phyloP scores from a whole-genome alignment of 2,113 vertebrate species.

The Myotis yumanensis region DNA sequence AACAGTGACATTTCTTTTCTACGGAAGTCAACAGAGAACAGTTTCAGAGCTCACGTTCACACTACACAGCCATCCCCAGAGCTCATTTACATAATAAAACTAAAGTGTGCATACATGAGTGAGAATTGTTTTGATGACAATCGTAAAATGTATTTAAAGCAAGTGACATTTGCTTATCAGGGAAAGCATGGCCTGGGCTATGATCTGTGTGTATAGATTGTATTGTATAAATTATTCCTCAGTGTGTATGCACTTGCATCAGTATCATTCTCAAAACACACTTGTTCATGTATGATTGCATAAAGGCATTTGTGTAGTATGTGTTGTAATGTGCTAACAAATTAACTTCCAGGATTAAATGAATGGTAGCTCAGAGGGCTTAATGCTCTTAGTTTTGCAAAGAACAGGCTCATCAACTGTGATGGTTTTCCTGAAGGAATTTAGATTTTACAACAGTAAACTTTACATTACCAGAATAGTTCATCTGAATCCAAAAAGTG shows the following conservation, averaged over 20 bases:
- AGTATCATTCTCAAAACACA: background rate
- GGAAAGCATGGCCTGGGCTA: background rate
- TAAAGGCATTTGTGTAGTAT: background rate
- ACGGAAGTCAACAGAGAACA: background rate
- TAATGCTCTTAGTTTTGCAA: background rate
- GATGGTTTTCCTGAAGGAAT: background rate
- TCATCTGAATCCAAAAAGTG: background rate
- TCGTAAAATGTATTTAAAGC: slow-evolving; percentile 12
- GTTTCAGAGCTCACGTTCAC: background rate
- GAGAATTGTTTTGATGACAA: background rate
- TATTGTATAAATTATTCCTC: background rate
- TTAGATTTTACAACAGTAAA: background rate
- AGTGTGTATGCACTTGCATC: fast-evolving
- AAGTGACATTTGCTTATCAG: background rate
- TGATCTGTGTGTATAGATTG: background rate
- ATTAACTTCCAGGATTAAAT: background rate
- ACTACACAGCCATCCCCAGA: background rate
- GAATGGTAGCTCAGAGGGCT: background rate
- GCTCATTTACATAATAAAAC: background rate
- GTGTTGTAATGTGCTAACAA: background rate
- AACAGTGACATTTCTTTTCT: background rate
- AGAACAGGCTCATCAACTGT: background rate
- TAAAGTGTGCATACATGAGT: background rate
- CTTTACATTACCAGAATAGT: background rate
- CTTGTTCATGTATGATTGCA: background rate